Evolutionary conservation across 2,888 invertebrate genomes (phyloP), one percentile per base, ranked within the genome.

Genomic region (Ceramica pisi): DNA sequence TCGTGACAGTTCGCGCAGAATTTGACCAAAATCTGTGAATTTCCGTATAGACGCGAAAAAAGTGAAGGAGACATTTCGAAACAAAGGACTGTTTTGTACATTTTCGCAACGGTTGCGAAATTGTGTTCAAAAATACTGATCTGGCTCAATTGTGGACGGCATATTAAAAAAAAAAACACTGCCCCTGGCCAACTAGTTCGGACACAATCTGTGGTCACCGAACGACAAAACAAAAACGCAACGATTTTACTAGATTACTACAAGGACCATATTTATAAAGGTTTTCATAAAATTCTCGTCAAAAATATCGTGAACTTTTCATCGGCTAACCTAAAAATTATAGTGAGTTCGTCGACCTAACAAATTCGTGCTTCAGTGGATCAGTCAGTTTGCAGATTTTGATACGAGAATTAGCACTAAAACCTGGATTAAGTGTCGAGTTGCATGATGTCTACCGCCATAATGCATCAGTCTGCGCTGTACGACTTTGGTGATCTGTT

Each of bases 401-500:
- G 84, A 90, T 89, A 87, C 89, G 81, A 87, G 89, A 89, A 90
- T 90, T 83, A 90, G 83, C 87, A 87, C 69, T 82, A 90, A 90
- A 93, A 88, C 91, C 94, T 95, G 95, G 95, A 95, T 93, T 92
- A 92, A 94, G 94, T 94, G 95, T 87, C 91, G 90, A 92, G 87
- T 91, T 94, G 91, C 95, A 97, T 93, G 92, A 98, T 97, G 98
- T 97, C 97, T 95, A 97, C 98, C 88, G 97, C 97, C 93, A 97
- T 97, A 94, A 97, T 97, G 97, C 97, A 97, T 95, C 97, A 97
- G 95, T 96, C 97, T 95, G 97, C 97, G 91, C 97, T 97, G 96
- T 97, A 97, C 96, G 97, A 97, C 90, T 97, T 97, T 96, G 97
- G 97, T 96, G 97, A 97, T 94, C 96, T 97, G 94, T 96, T 97